Conservation (phyloP, 2,888 invertebrate species). For the Acronicta alni region DNA sequence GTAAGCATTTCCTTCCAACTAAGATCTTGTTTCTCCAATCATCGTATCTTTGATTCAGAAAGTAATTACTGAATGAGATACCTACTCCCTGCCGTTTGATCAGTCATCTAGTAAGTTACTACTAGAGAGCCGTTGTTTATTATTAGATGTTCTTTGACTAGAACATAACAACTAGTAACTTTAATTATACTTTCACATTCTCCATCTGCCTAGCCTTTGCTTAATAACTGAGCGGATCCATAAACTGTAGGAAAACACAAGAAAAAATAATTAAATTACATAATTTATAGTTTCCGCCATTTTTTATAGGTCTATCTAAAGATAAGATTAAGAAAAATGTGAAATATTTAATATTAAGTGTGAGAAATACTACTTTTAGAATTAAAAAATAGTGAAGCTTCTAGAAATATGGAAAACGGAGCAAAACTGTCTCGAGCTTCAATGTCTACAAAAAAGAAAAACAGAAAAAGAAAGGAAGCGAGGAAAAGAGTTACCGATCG, state of each 20-base stretch:
- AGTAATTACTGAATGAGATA: slow-evolving; percentile 27
- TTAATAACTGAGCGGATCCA: background rate
- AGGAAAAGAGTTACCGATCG: no score
- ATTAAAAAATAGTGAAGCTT: no score
- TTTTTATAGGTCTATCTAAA: no score
- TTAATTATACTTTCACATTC: slow-evolving; percentile 1
- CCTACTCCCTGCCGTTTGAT: slow-evolving; percentile 17
- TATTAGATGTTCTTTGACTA: slow-evolving; percentile 5
- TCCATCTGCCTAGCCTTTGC: background rate
- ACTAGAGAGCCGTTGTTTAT: slow-evolving; percentile 38
- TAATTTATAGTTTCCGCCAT: no score
- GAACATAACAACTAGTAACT: slow-evolving; percentile 10
- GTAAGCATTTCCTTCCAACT: slow-evolving; percentile 36
- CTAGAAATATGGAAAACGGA: no score
- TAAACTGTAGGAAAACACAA: background rate
- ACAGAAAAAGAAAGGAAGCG: no score
- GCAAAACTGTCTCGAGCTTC: no score
- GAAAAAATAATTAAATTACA: background rate
- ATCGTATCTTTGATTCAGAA: slow-evolving; percentile 34
- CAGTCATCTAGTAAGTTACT: slow-evolving; percentile 13
- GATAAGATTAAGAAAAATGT: no score
- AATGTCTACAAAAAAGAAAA: no score
- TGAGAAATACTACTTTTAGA: no score
- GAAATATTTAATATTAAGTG: no score
- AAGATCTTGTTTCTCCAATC: slow-evolving; percentile 20